Percentiles rank a stretch among this genome's conserved stretches.
These are phyloP conservation scores for Polypedilum pembai DNA, from an alignment of 1,140 invertebrate species.

Conservation along the genomic window DNA sequence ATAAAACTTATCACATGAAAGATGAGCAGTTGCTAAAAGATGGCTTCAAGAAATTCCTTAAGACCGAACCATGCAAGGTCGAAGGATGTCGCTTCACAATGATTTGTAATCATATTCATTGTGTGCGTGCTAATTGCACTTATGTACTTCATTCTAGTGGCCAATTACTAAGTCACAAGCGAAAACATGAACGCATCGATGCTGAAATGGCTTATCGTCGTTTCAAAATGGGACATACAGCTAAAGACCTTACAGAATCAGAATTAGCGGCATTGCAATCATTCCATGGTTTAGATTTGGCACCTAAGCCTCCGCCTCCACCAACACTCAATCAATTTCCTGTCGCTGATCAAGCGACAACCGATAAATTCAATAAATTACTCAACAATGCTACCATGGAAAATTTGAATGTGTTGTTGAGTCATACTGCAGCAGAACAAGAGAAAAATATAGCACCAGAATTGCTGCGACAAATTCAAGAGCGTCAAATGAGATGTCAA, in stretches of 20 bases:
- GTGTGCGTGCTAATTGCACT: slow-evolving; percentile 88
- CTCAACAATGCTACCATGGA: slow-evolving; percentile 23
- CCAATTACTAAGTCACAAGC: slow-evolving; percentile 95
- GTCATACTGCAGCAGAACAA: not conserved
- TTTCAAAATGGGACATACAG: slow-evolving; percentile 48
- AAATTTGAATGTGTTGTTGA: slow-evolving; percentile 8
- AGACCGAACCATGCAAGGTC: slow-evolving; percentile 89
- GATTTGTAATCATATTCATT: slow-evolving; percentile 97
- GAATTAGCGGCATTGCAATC: slow-evolving; percentile 22
- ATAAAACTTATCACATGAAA: slow-evolving; percentile 97
- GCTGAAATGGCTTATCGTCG: slow-evolving; percentile 76
- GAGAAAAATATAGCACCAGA: not conserved
- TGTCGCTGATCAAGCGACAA: slow-evolving; percentile 22
- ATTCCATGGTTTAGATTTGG: slow-evolving; percentile 22
- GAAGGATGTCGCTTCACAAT: slow-evolving; percentile 82
- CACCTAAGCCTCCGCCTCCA: slow-evolving; percentile 6
- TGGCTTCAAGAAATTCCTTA: slow-evolving; percentile 98
- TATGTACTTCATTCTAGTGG: slow-evolving; percentile 94
- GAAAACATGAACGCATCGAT: slow-evolving; percentile 91
- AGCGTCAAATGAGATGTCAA: not conserved
- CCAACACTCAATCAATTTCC: slow-evolving; percentile 23
- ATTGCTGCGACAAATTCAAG: slow-evolving; percentile 3
- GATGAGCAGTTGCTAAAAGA: slow-evolving; percentile 91
- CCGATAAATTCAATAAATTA: slow-evolving; percentile 21
- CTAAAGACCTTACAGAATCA: slow-evolving; percentile 1